phyloP scores from a whole-genome alignment of 2,888 invertebrate genomes.

The Melikaiella ostensackeni region DNA sequence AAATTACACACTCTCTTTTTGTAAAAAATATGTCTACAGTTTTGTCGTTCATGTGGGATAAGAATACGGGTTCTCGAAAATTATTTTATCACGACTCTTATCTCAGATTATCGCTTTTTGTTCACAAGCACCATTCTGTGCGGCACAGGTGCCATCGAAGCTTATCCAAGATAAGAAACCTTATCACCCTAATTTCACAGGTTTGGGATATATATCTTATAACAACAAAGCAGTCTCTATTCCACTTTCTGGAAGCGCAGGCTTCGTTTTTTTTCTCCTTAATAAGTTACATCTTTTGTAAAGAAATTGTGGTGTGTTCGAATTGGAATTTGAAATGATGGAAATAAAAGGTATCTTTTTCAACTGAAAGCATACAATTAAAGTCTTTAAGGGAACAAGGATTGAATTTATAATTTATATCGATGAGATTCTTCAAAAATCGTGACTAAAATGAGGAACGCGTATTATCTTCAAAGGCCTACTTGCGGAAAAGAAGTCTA shows the following conservation, averaged over 20 bases:
- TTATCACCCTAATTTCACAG: conserved; percentile 23
- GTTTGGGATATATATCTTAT: conserved; percentile 1
- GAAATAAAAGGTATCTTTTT: conserved; percentile 3
- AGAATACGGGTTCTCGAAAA: too few species aligned
- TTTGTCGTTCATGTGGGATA: background rate
- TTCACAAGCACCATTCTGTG: conserved; percentile 19
- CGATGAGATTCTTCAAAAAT: conserved; percentile 18
- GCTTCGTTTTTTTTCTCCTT: background rate
- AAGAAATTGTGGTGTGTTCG: background rate
- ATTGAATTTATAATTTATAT: conserved; percentile 26
- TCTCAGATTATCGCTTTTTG: conserved; percentile 13
- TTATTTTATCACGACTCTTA: background rate
- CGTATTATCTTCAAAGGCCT: conserved; percentile 10
- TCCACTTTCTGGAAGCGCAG: background rate
- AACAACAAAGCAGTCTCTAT: conserved; percentile 10
- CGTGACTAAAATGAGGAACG: conserved; percentile 35
- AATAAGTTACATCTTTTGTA: background rate
- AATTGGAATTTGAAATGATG: conserved; percentile 7
- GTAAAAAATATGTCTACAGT: too few species aligned
- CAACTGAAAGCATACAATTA: background rate
- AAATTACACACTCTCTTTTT: conserved; percentile 13
- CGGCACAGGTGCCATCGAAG: conserved; percentile 24
- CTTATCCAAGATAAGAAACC: conserved; percentile 27
- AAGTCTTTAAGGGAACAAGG: background rate
- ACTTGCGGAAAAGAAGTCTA: conserved; percentile 46